Evolutionary conservation across 1,140 invertebrate genomes (phyloP), one percentile per base, ranked within the genome.

Genomic region (Drosophila prosaltans): DNA sequence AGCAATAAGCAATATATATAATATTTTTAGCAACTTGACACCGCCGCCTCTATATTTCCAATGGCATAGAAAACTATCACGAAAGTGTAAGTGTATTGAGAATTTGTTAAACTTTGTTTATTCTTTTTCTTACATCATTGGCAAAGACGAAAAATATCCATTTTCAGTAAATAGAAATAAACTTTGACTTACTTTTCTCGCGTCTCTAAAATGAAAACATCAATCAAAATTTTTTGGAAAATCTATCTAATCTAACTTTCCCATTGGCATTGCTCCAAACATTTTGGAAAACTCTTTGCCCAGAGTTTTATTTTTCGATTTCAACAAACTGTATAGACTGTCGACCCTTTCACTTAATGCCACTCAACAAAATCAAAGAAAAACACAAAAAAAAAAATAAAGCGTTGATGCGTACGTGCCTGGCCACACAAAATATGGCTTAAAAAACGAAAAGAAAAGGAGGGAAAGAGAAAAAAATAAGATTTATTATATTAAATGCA

Each of bases 401-500:
- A 70, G 32, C 32, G 32, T 36, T 36, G 32, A 67, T 74, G 73
- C 71, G 80, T 89, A 89, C 83, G 83, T 88, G 83, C 39, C 63
- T 71, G 77, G 67, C 70, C 83, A 80, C 73, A 80, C 80, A 83
- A 89, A 83, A 80, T 68, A 67, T 68, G 70, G 80, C 76, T 88
- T 74, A 88, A 74, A 36, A 26, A 59, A 70, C 32, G 68, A 39
- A 55, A 63, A 77, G 24, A 26, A 51, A 51, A 51, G 8, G 21
- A 24, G 24, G 26, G 21, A 51, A 26, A 69, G 59, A 68, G 63
- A 64, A 77, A 65, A 62, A 55, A 66, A 72, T 81, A 69, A 84
- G 84, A 84, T 88, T 88, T 88, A 89, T 88, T 80, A 83, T 88
- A 89, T 78, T 81, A 84, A 88, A 88, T 84, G 84, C 72, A 88